A percentile compares a stretch with the other conserved stretches of the same genome.
Evolutionary conservation across 2,888 invertebrate species (phyloP).

Genomic region (Agrochola lota): DNA sequence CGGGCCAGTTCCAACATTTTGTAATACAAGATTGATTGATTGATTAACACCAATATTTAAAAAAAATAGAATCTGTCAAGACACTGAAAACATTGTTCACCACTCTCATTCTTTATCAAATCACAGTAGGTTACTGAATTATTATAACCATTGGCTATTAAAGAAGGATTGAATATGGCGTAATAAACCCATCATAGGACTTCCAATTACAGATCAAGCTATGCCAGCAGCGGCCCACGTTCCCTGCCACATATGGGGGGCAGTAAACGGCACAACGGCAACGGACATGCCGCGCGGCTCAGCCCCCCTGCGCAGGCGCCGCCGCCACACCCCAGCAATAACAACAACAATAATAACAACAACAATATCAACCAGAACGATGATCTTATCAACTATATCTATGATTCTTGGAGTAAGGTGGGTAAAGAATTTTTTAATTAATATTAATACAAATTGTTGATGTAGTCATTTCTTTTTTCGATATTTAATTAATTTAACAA

Average conservation of each 20-base stretch:
- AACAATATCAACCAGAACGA: constrained; percentile 91
- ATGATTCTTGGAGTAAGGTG: constrained; percentile 94
- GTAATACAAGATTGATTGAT: neutral
- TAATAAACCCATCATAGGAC: constrained; percentile 49
- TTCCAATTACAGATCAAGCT: constrained; percentile 81
- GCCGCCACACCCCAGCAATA: constrained; percentile 60
- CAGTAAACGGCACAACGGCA: constrained; percentile 80
- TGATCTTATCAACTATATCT: constrained; percentile 95
- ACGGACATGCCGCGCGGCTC: constrained; percentile 78
- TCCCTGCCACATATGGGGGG: constrained; percentile 86
- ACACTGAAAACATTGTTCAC: neutral
- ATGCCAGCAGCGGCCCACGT: constrained; percentile 85
- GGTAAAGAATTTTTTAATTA: constrained; percentile 22
- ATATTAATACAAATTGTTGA: too few species aligned
- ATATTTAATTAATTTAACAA: neutral
- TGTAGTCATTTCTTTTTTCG: neutral
- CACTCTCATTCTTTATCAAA: neutral
- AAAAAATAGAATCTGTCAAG: neutral
- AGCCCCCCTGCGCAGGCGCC: constrained; percentile 84
- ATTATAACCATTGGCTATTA: neutral
- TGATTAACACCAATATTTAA: neutral
- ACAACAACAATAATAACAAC: constrained; percentile 79
- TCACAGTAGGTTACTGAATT: neutral
- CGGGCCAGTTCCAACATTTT: neutral
- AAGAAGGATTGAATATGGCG: constrained; percentile 28